Conservation (phyloP, 2,888 invertebrate genomes). For the Mythimna impura region DNA sequence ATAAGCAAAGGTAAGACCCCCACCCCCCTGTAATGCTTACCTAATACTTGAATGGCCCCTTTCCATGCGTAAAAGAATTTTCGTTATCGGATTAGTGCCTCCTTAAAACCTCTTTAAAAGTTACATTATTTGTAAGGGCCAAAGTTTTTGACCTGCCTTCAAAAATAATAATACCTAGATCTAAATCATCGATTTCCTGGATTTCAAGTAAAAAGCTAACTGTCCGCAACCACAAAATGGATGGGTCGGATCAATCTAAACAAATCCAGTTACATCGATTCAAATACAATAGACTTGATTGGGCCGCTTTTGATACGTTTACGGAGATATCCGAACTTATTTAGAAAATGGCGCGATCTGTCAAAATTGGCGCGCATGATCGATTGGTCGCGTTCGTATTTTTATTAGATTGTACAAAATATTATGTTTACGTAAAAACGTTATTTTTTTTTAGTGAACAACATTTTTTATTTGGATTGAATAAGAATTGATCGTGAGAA, state of each 20-base stretch:
- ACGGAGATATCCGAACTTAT: slow-evolving; percentile 74
- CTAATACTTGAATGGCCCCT: no score
- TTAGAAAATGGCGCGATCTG: slow-evolving; percentile 75
- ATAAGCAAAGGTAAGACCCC: no score
- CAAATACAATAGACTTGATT: slow-evolving; percentile 84
- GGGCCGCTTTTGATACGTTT: slow-evolving; percentile 74
- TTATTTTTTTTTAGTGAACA: slow-evolving; percentile 4
- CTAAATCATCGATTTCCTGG: slow-evolving; percentile 70
- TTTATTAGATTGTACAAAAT: slow-evolving; percentile 59
- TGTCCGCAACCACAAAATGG: slow-evolving; percentile 77
- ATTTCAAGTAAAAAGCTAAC: slow-evolving; percentile 63
- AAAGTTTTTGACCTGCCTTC: background rate
- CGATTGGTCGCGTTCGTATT: slow-evolving; percentile 69
- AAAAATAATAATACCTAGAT: slow-evolving; percentile 19
- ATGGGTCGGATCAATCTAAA: slow-evolving; percentile 83
- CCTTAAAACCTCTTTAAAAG: no score
- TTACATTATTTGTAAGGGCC: no score
- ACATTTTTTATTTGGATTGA: slow-evolving; percentile 17
- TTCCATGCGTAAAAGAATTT: no score
- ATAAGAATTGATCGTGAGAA: slow-evolving; percentile 46
- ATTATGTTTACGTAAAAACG: slow-evolving; percentile 51
- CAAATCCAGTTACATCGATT: slow-evolving; percentile 77
- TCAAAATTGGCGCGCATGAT: slow-evolving; percentile 80
- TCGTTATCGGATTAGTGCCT: no score
- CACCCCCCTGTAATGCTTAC: no score